Percentiles rank a stretch among this genome's conserved stretches.
These are phyloP conservation scores for Pomacea maculata DNA, from an alignment of 1,140 invertebrate genomes.

Conservation along the genomic window DNA sequence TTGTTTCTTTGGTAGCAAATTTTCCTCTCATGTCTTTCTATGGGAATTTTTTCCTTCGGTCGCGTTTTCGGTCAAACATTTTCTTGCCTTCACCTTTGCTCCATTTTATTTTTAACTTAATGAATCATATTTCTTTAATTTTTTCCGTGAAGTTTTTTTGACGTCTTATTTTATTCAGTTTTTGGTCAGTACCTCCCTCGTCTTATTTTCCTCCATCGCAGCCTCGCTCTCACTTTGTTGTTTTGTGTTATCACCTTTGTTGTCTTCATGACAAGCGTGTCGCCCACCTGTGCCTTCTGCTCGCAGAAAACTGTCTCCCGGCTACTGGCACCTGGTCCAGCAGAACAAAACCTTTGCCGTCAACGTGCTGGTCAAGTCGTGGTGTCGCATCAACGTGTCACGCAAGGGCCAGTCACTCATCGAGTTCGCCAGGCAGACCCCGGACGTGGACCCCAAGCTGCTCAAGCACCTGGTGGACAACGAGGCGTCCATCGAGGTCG, in stretches of 20 bases:
- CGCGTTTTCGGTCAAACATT: too few species aligned
- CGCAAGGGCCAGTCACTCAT: constrained; percentile 47
- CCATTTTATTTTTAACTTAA: too few species aligned
- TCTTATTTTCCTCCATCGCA: not conserved
- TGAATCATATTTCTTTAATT: too few species aligned
- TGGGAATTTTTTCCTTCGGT: too few species aligned
- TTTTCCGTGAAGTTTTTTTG: too few species aligned
- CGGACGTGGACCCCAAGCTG: constrained; percentile 42
- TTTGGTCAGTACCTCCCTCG: not conserved
- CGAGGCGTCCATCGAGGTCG: constrained; percentile 58
- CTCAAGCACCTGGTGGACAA: constrained; percentile 47
- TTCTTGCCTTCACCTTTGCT: too few species aligned
- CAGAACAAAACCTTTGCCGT: constrained; percentile 49
- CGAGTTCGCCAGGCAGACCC: constrained; percentile 46
- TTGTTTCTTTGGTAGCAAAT: too few species aligned
- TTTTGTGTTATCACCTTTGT: not conserved
- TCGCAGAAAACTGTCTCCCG: constrained; percentile 47
- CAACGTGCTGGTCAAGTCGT: constrained; percentile 56
- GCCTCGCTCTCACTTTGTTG: not conserved
- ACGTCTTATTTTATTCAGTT: not conserved
- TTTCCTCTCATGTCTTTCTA: too few species aligned
- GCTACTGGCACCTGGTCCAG: constrained; percentile 53
- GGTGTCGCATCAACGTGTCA: constrained; percentile 56
- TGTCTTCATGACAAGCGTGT: not conserved
- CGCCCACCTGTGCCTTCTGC: not conserved